Conservation (phyloP, 2,888 invertebrate genomes). For the Nomada flava region DNA sequence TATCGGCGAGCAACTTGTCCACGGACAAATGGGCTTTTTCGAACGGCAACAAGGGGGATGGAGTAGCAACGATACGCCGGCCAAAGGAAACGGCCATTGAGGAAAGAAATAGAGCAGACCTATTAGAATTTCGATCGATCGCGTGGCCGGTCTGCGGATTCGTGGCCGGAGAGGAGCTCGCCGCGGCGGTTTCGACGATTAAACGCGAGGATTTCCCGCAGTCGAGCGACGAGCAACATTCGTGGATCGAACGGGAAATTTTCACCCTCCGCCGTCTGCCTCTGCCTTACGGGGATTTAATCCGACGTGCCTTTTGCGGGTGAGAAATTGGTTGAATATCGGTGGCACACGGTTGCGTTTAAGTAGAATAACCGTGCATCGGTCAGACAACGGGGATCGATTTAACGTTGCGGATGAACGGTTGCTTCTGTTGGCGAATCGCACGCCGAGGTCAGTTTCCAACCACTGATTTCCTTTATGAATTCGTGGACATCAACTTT, state of each 20-base stretch:
- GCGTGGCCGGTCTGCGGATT: constrained; percentile 23
- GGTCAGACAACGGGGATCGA: background rate
- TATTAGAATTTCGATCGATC: constrained; percentile 64
- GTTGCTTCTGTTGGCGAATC: background rate
- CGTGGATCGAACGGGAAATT: constrained; percentile 52
- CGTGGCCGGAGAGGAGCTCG: constrained; percentile 28
- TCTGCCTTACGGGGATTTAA: constrained; percentile 40
- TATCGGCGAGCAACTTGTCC: constrained; percentile 51
- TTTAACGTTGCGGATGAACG: background rate
- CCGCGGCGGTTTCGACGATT: constrained; percentile 43
- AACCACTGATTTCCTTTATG: background rate
- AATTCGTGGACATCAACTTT: background rate
- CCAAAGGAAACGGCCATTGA: background rate
- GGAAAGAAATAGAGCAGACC: constrained; percentile 52
- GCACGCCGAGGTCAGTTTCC: too few relatives aligned
- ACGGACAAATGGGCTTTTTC: constrained; percentile 50
- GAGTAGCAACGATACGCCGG: constrained; percentile 6
- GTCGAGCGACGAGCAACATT: constrained; percentile 34
- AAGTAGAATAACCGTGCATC: constrained; percentile 18
- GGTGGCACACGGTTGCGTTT: constrained; percentile 18
- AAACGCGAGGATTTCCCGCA: constrained; percentile 52
- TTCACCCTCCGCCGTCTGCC: constrained; percentile 32
- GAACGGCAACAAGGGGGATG: background rate
- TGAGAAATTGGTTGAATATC: constrained; percentile 30
- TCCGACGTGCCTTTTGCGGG: constrained; percentile 29